A percentile compares a stretch with the other conserved stretches of the same genome.
These are phyloP conservation scores for Rotaria macrura DNA, from an alignment of 2,888 invertebrate species.

Conservation along the genomic window DNA sequence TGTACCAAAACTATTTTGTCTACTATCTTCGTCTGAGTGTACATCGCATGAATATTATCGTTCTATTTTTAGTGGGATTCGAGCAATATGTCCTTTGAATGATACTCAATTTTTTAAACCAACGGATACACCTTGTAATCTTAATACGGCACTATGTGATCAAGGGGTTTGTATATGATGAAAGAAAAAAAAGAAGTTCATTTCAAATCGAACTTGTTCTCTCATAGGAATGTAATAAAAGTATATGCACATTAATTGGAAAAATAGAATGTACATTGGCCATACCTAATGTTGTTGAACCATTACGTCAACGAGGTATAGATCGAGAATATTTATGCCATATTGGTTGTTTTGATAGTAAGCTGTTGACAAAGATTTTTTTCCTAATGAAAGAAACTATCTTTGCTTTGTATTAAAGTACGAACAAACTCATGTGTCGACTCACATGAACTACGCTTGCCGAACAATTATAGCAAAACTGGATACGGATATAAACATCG, in stretches of 20 bases:
- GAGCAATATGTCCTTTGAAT: constrained; percentile 76
- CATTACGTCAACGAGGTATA: constrained; percentile 68
- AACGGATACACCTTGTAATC: constrained; percentile 87
- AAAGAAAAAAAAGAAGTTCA: background rate
- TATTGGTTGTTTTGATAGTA: constrained; percentile 63
- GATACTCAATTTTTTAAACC: constrained; percentile 58
- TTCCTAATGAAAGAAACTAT: background rate
- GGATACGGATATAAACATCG: constrained; percentile 15
- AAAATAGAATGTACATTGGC: background rate
- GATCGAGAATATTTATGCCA: constrained; percentile 67
- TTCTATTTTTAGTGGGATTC: constrained; percentile 42
- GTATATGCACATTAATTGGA: constrained; percentile 33
- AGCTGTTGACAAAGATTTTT: background rate
- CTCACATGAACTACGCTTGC: background rate
- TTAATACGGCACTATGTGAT: constrained; percentile 85
- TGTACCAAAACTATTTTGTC: too few relatives aligned
- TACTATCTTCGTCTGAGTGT: too few relatives aligned
- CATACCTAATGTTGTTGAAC: constrained; percentile 35
- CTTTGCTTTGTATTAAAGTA: background rate
- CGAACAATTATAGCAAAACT: background rate
- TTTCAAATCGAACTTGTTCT: background rate
- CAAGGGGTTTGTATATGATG: constrained; percentile 67
- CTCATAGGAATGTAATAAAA: constrained; percentile 15
- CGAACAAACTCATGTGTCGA: background rate
- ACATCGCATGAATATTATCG: too few relatives aligned